phyloP scores from a whole-genome alignment of 1,140 invertebrate species.

The Drosophila nannoptera region DNA sequence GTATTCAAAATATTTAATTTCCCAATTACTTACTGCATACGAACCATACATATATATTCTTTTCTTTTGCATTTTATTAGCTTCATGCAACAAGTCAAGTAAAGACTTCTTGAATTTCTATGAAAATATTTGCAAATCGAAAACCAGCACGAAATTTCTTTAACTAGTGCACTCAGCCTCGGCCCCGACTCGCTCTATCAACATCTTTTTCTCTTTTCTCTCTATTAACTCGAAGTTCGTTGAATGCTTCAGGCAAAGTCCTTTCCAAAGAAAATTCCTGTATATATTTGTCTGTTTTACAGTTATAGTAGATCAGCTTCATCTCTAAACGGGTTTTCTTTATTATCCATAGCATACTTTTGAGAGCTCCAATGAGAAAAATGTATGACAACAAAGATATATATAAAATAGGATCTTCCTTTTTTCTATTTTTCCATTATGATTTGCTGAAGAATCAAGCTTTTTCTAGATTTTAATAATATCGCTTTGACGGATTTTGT shows the following conservation, averaged over 20 bases:
- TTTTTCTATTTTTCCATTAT: slow-evolving; percentile 13
- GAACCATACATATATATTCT: slow-evolving; percentile 21
- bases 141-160: slow-evolving; percentile 35
- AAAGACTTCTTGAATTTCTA: slow-evolving; percentile 45
- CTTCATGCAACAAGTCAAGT: slow-evolving; percentile 66
- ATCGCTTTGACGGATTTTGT: slow-evolving; percentile 27
- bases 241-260: too few species aligned
- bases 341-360: slow-evolving; percentile 4
- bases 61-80: slow-evolving; percentile 67
- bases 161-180: slow-evolving; percentile 38
- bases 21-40: slow-evolving; percentile 37
- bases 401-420: background rate
- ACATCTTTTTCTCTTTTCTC: slow-evolving; percentile 1
- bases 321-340: too few species aligned
- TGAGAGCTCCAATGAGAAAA: background rate
- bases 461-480: slow-evolving; percentile 44
- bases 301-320: background rate
- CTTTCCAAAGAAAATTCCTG: background rate
- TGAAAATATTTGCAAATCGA: slow-evolving; percentile 21
- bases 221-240: too few species aligned
- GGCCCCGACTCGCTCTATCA: slow-evolving; percentile 5
- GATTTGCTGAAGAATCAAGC: slow-evolving; percentile 47
- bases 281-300: slow-evolving; percentile 4
- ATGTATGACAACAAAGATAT: background rate
- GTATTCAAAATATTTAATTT: slow-evolving; percentile 73